These are phyloP conservation scores for Amphipoea lucens DNA, from an alignment of 2,888 invertebrate species.

Conservation along the genomic window DNA sequence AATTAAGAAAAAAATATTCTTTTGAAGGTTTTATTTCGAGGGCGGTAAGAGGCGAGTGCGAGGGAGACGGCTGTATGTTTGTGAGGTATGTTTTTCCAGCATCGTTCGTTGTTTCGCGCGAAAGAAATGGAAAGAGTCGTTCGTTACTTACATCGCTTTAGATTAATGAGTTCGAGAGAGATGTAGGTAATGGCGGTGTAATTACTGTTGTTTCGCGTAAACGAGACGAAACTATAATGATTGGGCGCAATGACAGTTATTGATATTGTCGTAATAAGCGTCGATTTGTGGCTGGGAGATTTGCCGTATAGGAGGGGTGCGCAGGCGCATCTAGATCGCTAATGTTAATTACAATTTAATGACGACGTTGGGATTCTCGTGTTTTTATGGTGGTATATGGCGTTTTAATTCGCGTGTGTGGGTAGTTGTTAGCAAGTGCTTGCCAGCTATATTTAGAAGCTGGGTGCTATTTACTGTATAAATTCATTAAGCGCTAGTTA, in stretches of 20 bases:
- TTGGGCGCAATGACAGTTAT: conserved; percentile 88
- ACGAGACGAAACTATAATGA: conserved; percentile 88
- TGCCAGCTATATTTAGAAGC: conserved; percentile 51
- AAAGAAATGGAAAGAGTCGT: conserved; percentile 85
- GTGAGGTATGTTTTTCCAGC: conserved; percentile 68
- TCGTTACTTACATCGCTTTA: conserved; percentile 77
- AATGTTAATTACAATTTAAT: conserved; percentile 87
- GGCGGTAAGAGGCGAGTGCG: conserved; percentile 68
- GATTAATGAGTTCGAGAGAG: conserved; percentile 88
- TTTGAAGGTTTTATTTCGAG: conserved; percentile 78
- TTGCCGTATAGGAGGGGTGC: conserved; percentile 75
- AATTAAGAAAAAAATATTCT: conserved; percentile 76
- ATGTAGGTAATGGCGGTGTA: conserved; percentile 84
- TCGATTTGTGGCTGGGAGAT: conserved; percentile 80
- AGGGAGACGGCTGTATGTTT: conserved; percentile 77
- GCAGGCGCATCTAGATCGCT: conserved; percentile 77
- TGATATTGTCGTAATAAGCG: conserved; percentile 86
- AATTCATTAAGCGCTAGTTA: conserved; percentile 45
- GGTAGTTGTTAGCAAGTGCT: conserved; percentile 49
- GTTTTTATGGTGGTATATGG: conserved; percentile 65
- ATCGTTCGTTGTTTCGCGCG: conserved; percentile 78
- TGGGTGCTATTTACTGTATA: conserved; percentile 38
- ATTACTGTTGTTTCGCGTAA: conserved; percentile 87
- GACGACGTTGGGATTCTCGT: conserved; percentile 75
- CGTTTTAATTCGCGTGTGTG: conserved; percentile 50